These are phyloP conservation scores for Endomychus coccineus DNA, from an alignment of 2,888 invertebrate genomes.

Conservation along the genomic window DNA sequence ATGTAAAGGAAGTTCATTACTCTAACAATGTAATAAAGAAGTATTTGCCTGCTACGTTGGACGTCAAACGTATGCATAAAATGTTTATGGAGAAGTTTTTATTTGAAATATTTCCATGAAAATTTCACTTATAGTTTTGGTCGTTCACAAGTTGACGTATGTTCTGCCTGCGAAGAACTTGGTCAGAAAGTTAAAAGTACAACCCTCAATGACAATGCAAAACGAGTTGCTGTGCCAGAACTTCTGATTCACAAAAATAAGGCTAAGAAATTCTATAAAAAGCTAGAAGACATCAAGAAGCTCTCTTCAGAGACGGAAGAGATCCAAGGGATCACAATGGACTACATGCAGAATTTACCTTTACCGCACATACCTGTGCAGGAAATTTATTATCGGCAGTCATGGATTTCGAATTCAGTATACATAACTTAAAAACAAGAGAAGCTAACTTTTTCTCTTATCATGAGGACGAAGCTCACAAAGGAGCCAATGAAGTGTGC, in stretches of 20 bases:
- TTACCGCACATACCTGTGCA: slow-evolving; percentile 28
- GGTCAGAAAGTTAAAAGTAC: slow-evolving; percentile 13
- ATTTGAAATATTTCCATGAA: too few species aligned
- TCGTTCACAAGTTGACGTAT: slow-evolving; percentile 17
- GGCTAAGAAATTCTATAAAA: slow-evolving; percentile 17
- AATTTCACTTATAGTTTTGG: too few species aligned
- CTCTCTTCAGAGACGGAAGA: slow-evolving; percentile 15
- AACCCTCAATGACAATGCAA: slow-evolving; percentile 15
- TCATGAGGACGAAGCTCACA: too few species aligned
- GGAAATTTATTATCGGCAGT: slow-evolving; percentile 25
- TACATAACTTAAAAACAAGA: not conserved
- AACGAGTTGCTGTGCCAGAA: slow-evolving; percentile 13
- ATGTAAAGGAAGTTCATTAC: too few species aligned
- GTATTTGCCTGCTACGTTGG: too few species aligned
- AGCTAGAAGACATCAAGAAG: slow-evolving; percentile 4
- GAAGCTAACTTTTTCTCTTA: slow-evolving; percentile 12
- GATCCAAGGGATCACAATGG: slow-evolving; percentile 23
- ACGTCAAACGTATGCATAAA: too few species aligned
- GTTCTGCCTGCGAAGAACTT: slow-evolving; percentile 14
- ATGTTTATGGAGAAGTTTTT: too few species aligned
- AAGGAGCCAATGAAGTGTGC: slow-evolving; percentile 21
- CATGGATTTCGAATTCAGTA: slow-evolving; percentile 14
- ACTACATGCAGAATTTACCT: slow-evolving; percentile 29
- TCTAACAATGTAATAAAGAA: too few species aligned
- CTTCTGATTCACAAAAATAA: slow-evolving; percentile 14